Percentiles rank a stretch among this genome's conserved stretches.
Conservation (phyloP, 1,140 invertebrate genomes). For the Drosophila bifasciata region DNA sequence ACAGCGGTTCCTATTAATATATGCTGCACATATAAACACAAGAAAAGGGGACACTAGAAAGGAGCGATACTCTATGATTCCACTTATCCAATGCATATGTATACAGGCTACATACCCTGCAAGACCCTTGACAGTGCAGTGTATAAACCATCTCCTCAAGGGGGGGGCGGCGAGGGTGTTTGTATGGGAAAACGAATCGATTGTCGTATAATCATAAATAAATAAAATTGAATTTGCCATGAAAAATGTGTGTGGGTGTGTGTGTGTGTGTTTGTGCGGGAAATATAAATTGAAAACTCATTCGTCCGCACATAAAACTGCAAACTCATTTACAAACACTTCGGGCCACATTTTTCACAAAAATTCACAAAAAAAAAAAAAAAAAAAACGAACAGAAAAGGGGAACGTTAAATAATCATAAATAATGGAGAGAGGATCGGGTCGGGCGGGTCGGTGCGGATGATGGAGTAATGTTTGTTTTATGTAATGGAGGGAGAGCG, state of each 20-base stretch:
- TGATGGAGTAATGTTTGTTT: slow-evolving; percentile 71
- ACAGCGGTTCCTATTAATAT: no score
- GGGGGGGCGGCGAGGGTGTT: no score
- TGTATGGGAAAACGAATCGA: slow-evolving; percentile 44
- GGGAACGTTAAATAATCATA: slow-evolving; percentile 76
- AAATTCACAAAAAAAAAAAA: slow-evolving; percentile 47
- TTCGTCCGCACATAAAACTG: slow-evolving; percentile 80
- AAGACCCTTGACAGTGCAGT: no score
- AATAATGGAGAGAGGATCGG: slow-evolving; percentile 68
- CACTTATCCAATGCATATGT: no score
- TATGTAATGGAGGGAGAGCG: slow-evolving; percentile 37
- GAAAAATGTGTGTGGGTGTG: slow-evolving; percentile 54
- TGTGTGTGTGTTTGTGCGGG: slow-evolving; percentile 28
- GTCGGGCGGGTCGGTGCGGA: slow-evolving; percentile 2
- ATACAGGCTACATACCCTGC: no score
- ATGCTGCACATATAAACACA: no score
- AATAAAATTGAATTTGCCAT: slow-evolving; percentile 76
- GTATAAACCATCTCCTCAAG: neutral
- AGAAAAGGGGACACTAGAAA: no score
- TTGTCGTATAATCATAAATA: slow-evolving; percentile 81
- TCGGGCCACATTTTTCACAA: slow-evolving; percentile 67
- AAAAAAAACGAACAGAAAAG: slow-evolving; percentile 4
- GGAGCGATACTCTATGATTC: no score
- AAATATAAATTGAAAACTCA: slow-evolving; percentile 82
- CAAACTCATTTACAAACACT: slow-evolving; percentile 82